These are phyloP conservation scores for Pterocles burchelli DNA, from an alignment of 2,113 vertebrate species.

Conservation along the genomic window DNA sequence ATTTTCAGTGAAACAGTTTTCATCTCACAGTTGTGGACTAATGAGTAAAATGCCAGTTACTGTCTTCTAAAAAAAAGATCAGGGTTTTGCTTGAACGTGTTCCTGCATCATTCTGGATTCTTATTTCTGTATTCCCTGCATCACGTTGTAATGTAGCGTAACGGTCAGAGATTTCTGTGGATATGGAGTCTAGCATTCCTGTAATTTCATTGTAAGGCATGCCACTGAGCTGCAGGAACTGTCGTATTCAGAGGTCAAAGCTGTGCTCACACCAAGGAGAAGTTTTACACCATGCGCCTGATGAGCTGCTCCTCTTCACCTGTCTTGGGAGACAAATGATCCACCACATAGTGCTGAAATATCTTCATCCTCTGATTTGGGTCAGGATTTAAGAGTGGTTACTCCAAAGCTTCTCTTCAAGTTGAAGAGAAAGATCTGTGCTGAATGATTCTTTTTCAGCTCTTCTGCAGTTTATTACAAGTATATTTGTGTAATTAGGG, in stretches of 20 bases:
- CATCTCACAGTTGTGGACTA: background rate
- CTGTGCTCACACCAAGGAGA: background rate
- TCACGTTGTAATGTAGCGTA: background rate
- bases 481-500: constrained; percentile 81
- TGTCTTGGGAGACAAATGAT: constrained; percentile 11
- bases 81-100: background rate
- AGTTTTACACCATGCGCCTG: background rate
- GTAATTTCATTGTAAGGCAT: background rate
- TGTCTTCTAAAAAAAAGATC: background rate
- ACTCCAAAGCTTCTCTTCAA: background rate
- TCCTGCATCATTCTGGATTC: background rate
- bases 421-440: background rate
- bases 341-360: background rate
- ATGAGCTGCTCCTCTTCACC: constrained; percentile 36
- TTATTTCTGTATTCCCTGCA: background rate
- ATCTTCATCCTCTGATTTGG: background rate
- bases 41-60: background rate
- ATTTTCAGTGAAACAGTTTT: background rate
- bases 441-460: background rate
- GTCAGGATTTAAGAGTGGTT: background rate
- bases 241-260: background rate
- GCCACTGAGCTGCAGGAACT: background rate
- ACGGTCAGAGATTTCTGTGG: background rate
- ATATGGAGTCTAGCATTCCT: background rate
- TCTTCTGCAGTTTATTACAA: constrained; percentile 54